Evolutionary conservation across 2,113 vertebrate genomes (phyloP).

Genomic region (Dendropsophus ebraccatus): DNA sequence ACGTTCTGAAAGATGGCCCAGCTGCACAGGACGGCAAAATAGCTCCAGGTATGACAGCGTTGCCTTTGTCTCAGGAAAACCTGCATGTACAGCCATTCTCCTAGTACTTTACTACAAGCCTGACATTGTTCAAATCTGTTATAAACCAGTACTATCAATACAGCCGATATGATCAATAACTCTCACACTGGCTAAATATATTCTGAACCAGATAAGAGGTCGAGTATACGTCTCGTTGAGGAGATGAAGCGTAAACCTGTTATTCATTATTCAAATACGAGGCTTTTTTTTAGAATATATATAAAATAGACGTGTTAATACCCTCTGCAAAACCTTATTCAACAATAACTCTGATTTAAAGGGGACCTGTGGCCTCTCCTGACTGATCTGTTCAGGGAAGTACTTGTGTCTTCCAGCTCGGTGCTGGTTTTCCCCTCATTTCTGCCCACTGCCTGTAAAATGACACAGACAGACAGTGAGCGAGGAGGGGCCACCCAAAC

Average conservation of each 20-base stretch:
- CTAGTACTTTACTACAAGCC: neutral
- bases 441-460: too few relatives aligned
- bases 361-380: too few relatives aligned
- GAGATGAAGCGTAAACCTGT: neutral
- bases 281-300: too few relatives aligned
- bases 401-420: neutral
- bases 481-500: too few relatives aligned
- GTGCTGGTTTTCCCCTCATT: too few relatives aligned
- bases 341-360: neutral
- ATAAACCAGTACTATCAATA: neutral
- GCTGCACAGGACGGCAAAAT: conserved; percentile 96
- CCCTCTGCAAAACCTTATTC: neutral
- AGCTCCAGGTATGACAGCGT: conserved; percentile 80
- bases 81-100: neutral
- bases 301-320: neutral
- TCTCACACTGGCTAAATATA: neutral
- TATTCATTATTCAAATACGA: neutral
- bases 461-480: too few relatives aligned
- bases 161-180: neutral
- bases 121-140: neutral
- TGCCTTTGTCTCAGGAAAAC: neutral
- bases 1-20: conserved; percentile 91
- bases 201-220: neutral
- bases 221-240: neutral
- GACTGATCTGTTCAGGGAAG: too few relatives aligned